These are phyloP conservation scores for Arctocebus calabarensis DNA, from an alignment of 2,797 vertebrate genomes.

Conservation along the genomic window DNA sequence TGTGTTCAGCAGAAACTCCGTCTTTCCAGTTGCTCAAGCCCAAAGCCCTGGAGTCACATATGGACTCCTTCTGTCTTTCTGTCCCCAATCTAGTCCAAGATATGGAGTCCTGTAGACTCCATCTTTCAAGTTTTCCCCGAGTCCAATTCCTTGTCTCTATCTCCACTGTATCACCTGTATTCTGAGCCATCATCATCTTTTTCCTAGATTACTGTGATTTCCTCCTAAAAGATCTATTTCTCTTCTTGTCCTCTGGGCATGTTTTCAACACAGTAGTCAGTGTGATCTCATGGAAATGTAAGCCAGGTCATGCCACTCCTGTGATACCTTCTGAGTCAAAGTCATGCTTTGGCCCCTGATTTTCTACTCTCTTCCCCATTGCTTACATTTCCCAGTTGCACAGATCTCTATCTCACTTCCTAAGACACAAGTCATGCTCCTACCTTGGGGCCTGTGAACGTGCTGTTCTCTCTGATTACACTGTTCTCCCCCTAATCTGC, in stretches of 20 bases:
- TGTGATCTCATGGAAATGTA: background rate
- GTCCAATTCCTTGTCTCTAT: background rate
- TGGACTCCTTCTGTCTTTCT: background rate
- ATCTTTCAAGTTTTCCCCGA: background rate
- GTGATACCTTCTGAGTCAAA: background rate
- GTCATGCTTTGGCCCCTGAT: background rate
- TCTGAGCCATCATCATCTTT: background rate
- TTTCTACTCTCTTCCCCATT: accelerated
- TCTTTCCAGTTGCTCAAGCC: background rate
- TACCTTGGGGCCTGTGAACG: background rate
- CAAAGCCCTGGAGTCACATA: background rate
- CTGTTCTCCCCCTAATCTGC: background rate
- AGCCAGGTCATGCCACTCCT: background rate
- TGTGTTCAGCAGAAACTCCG: background rate
- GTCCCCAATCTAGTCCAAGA: background rate
- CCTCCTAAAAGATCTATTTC: background rate
- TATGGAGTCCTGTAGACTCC: background rate
- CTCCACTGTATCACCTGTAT: background rate
- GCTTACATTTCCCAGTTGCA: background rate
- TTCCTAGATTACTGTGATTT: background rate
- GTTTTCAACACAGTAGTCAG: background rate
- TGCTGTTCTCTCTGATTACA: background rate
- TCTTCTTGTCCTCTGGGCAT: background rate
- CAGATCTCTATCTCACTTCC: accelerated
- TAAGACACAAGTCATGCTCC: accelerated